Evolutionary conservation across 1,140 invertebrate genomes (phyloP), one percentile per base, ranked within the genome.

Genomic region (Drosophila rufa): DNA sequence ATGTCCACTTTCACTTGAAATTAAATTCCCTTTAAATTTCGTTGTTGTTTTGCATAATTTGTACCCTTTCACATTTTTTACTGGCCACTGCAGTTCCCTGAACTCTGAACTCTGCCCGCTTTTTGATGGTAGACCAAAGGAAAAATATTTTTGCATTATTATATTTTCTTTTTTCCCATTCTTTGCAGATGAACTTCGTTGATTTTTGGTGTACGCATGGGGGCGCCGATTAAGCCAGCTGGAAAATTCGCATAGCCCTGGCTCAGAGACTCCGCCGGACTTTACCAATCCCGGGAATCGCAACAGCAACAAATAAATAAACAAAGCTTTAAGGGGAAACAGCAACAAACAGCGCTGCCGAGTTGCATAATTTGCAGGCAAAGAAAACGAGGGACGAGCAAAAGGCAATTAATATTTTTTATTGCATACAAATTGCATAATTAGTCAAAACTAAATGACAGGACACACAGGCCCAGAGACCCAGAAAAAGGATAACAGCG

Each of bases 401-500:
- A 46, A 43, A 51, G 51, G 67, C 48, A 89, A 89, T 84, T 83
- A 89, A 89, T 87, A 80, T 89, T 89, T 79, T 87, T 87, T 67
- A 87, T 89, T 89, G 77, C 80, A 84, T 89, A 87, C 84, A 87
- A 89, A 87, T 87, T 83, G 84, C 73, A 80, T 87, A 87, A 87
- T 87, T 87, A 89, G 84, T 87, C 84, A 89, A 89, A 80, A 62
- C 66, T 80, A 86, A 86, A 82, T 87, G 82, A 79, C 82, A 79
- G 59, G 45, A 75, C 48, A 53, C 61, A 43, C 53, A 47, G 69
- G 66, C 40, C 53, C 38, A 80, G 33, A 62, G 58, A 77, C 50
- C 65, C 58, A 46, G 51, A 79, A 68, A 66, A 80, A 64, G 84
- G 68, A 68, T 61, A 66, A 33, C 59, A 64, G 36, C 33, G 19